These are phyloP conservation scores for Caenorhabditis auriculariae DNA, from an alignment of 2,888 invertebrate genomes.

Conservation along the genomic window DNA sequence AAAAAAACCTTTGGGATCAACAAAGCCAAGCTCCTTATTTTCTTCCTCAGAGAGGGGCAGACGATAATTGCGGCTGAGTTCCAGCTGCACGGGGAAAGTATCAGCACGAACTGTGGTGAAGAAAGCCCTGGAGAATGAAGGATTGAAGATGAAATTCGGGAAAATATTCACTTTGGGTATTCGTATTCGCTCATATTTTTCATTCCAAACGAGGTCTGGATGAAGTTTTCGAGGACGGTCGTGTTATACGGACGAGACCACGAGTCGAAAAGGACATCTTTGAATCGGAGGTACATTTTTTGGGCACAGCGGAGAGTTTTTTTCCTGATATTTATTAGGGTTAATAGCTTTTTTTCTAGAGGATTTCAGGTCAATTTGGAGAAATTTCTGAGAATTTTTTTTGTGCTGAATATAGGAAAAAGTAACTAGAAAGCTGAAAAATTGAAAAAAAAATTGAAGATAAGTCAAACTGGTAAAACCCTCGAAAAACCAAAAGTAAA, in stretches of 20 bases:
- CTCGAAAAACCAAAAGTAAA: too few relatives aligned
- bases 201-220: constrained; percentile 82
- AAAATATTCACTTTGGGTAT: constrained; percentile 72
- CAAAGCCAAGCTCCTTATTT: constrained; percentile 55
- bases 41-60: constrained; percentile 56
- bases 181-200: constrained; percentile 81
- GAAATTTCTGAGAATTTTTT: neutral
- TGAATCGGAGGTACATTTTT: constrained; percentile 87
- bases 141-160: neutral
- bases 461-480: too few relatives aligned
- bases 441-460: too few relatives aligned
- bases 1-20: constrained; percentile 41
- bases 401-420: too few relatives aligned
- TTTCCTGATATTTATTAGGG: neutral
- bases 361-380: neutral
- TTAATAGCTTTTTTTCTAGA: neutral
- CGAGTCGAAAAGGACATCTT: constrained; percentile 87
- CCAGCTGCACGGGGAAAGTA: constrained; percentile 87
- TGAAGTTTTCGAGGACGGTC: constrained; percentile 79
- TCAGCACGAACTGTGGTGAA: constrained; percentile 89
- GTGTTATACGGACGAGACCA: constrained; percentile 82
- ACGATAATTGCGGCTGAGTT: constrained; percentile 87
- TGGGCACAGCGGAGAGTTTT: constrained; percentile 75
- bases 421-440: too few relatives aligned
- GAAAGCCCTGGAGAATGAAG: constrained; percentile 68